Evolutionary conservation across 1,140 invertebrate genomes (phyloP).

Genomic region (Drosophila auraria): DNA sequence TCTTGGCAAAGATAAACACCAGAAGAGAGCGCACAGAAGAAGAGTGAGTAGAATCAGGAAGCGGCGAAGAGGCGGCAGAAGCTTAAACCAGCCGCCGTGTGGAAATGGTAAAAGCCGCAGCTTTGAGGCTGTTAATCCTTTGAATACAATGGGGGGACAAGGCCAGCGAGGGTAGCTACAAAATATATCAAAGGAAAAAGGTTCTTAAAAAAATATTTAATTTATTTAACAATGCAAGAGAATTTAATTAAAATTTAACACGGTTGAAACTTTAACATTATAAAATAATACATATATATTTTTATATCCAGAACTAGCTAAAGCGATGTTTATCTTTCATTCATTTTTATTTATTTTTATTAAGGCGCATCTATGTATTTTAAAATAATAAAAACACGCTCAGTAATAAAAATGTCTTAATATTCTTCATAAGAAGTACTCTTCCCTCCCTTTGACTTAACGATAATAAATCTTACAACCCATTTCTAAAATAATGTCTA

Average conservation of each 20-base stretch:
- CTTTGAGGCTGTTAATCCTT: slow-evolving; percentile 78
- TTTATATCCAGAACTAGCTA: too few species aligned
- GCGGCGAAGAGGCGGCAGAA: neutral
- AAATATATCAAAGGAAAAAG: neutral
- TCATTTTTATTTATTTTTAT: too few species aligned
- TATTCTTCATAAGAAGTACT: too few species aligned
- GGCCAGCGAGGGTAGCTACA: slow-evolving; percentile 32
- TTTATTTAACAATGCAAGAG: too few species aligned
- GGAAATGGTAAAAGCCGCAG: slow-evolving; percentile 77
- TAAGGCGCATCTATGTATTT: too few species aligned
- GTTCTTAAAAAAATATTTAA: neutral
- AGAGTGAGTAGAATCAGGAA: slow-evolving; percentile 1
- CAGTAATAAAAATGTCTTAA: too few species aligned
- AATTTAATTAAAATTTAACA: too few species aligned
- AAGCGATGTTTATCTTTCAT: too few species aligned
- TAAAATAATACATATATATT: too few species aligned
- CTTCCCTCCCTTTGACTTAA: too few species aligned
- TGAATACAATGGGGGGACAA: slow-evolving; percentile 61
- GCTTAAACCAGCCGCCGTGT: slow-evolving; percentile 57
- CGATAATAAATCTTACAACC: slow-evolving; percentile 1
- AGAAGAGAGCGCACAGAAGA: neutral
- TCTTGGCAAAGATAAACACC: slow-evolving; percentile 68
- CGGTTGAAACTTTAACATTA: too few species aligned
- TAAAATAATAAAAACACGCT: too few species aligned
- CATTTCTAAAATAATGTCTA: neutral